These are phyloP conservation scores for Paralvinella palmiformis DNA, from an alignment of 1,140 invertebrate species.

Conservation along the genomic window DNA sequence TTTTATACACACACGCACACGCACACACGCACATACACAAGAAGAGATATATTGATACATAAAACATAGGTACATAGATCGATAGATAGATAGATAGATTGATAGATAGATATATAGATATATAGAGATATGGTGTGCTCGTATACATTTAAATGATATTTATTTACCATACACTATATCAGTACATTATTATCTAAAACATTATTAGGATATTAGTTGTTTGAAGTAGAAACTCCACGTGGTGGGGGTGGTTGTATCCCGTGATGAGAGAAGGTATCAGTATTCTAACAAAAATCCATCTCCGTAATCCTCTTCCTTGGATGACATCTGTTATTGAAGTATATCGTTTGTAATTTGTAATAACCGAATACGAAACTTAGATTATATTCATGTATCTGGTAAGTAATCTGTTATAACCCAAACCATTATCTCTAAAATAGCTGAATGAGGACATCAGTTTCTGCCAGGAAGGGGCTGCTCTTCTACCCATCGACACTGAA, in stretches of 20 bases:
- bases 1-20: too few species aligned
- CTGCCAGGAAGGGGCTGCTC: conserved; percentile 16
- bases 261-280: conserved; percentile 16
- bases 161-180: too few species aligned
- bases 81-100: too few species aligned
- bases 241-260: conserved; percentile 17
- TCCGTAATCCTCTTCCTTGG: conserved; percentile 4
- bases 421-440: conserved; percentile 3
- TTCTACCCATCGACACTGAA: conserved; percentile 15
- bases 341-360: conserved; percentile 8
- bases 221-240: too few species aligned
- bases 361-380: conserved; percentile 10
- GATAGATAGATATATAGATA: too few species aligned
- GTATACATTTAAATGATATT: too few species aligned
- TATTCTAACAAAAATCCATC: conserved; percentile 9
- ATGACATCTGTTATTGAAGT: conserved; percentile 14
- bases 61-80: too few species aligned
- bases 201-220: too few species aligned
- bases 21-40: too few species aligned
- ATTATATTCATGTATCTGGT: conserved; percentile 16
- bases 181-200: too few species aligned
- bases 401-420: conserved; percentile 18
- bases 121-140: too few species aligned
- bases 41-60: too few species aligned
- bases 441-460: conserved; percentile 12